These are phyloP conservation scores for Batillaria attramentaria DNA, from an alignment of 1,140 invertebrate genomes.

Conservation along the genomic window DNA sequence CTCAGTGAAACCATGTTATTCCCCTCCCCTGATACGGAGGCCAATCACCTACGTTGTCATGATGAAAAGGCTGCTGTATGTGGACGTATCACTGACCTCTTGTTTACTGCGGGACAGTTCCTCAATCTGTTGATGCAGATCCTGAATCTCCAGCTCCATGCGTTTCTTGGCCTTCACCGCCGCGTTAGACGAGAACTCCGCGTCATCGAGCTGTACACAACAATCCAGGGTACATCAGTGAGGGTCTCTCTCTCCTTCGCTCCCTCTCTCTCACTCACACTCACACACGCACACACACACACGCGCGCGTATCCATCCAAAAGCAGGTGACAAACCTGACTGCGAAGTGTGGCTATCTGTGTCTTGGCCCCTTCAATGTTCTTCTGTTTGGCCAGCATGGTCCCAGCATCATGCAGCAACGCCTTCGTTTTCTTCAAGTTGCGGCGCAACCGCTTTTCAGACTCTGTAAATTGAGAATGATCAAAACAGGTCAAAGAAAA, in stretches of 20 bases:
- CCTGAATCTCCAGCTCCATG: slow-evolving; percentile 84
- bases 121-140: slow-evolving; percentile 84
- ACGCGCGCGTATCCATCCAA: background rate
- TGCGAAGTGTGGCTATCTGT: slow-evolving; percentile 87
- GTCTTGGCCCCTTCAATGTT: slow-evolving; percentile 87
- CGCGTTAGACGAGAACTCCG: slow-evolving; percentile 85
- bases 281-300: too few species aligned
- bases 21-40: background rate
- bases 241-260: too few species aligned
- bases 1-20: background rate
- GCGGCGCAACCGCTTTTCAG: slow-evolving; percentile 61
- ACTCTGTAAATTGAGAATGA: too few species aligned
- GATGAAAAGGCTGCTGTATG: too few species aligned
- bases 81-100: slow-evolving; percentile 77
- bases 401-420: slow-evolving; percentile 66
- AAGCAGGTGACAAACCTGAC: slow-evolving; percentile 76
- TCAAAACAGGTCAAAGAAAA: background rate
- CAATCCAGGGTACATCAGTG: background rate
- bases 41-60: too few species aligned
- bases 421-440: slow-evolving; percentile 67
- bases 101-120: slow-evolving; percentile 81
- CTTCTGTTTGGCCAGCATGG: slow-evolving; percentile 85
- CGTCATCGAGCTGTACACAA: slow-evolving; percentile 83
- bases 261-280: too few species aligned
- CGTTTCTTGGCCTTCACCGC: slow-evolving; percentile 89